phyloP scores from a whole-genome alignment of 2,113 vertebrate species.

The Melospiza melodia region DNA sequence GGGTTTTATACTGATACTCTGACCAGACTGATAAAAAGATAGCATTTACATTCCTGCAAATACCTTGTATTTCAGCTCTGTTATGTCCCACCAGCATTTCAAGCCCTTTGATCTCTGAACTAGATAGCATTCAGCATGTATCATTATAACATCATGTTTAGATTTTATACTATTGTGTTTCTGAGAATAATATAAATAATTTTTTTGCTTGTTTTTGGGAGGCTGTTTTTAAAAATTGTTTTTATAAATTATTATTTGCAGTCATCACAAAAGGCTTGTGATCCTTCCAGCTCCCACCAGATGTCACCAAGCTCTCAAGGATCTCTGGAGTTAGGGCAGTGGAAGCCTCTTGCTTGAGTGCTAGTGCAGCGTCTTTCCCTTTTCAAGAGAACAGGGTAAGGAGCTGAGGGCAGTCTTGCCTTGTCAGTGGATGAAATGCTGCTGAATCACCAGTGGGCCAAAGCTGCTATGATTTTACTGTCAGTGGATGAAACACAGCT shows the following conservation, averaged over 20 bases:
- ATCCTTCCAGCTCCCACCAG: slow-evolving; percentile 44
- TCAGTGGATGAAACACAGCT: not conserved
- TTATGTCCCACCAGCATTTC: not conserved
- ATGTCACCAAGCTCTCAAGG: slow-evolving; percentile 35
- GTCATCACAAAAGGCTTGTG: not conserved
- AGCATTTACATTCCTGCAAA: not conserved
- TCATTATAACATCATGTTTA: not conserved
- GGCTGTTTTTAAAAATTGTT: not conserved
- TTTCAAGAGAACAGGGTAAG: not conserved
- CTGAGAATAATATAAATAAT: not conserved
- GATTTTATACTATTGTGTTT: not conserved
- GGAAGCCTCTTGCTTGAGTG: not conserved
- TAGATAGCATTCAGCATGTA: not conserved
- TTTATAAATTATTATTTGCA: not conserved
- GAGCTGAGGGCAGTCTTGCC: not conserved
- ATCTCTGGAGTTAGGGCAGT: not conserved
- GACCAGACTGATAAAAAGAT: not conserved
- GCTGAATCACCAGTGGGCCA: not conserved
- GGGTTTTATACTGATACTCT: not conserved
- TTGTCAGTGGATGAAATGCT: not conserved
- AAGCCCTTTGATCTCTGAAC: not conserved
- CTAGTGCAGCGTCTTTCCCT: not conserved
- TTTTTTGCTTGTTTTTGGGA: not conserved
- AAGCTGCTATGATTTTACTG: not conserved
- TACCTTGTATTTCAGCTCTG: not conserved